Conservation (phyloP, 2,888 invertebrate species). For the Celastrina argiolus region DNA sequence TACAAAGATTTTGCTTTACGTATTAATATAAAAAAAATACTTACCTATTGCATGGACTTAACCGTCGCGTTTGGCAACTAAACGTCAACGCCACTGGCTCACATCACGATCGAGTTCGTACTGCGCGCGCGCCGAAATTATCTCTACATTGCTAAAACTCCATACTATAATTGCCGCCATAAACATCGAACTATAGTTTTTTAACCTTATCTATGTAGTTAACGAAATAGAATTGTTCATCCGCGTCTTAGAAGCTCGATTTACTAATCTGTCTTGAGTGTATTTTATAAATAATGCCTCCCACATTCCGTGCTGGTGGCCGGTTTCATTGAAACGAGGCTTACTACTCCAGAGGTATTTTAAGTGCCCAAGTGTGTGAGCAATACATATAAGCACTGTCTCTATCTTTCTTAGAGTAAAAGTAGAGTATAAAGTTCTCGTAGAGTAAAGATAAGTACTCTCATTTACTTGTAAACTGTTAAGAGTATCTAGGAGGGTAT, state of each 20-base stretch:
- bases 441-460: too few species aligned
- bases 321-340: too few species aligned
- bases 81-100: not conserved
- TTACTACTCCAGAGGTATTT: too few species aligned
- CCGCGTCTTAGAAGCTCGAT: not conserved
- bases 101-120: not conserved
- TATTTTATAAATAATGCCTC: too few species aligned
- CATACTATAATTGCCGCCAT: not conserved
- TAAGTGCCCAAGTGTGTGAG: too few species aligned
- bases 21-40: not conserved
- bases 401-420: too few species aligned
- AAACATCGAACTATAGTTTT: not conserved
- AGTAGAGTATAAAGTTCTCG: too few species aligned
- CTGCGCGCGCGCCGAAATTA: constrained; percentile 20
- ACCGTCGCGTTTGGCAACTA: not conserved
- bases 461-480: too few species aligned
- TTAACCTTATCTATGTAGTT: not conserved
- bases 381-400: too few species aligned
- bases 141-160: not conserved
- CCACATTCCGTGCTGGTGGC: too few species aligned
- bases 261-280: not conserved
- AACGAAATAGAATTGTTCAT: not conserved
- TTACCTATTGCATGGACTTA: not conserved
- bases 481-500: too few species aligned
- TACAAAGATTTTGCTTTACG: too few species aligned